These are phyloP conservation scores for Porites australiensis DNA, from an alignment of 64 coral and sea anemone species.

Conservation along the genomic window DNA sequence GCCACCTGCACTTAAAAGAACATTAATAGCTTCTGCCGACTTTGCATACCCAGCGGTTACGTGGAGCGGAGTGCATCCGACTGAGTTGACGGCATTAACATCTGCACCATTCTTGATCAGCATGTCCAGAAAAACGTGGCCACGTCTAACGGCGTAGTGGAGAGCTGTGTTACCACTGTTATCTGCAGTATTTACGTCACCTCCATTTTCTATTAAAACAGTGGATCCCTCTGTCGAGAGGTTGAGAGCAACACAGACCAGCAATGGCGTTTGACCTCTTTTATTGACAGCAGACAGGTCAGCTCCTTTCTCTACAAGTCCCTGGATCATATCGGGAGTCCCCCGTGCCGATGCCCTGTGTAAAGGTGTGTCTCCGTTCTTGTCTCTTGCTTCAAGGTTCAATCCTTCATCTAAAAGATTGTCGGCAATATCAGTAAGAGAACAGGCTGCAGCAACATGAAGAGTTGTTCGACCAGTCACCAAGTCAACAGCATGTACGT, in stretches of 20 bases:
- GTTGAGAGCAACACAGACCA: background rate
- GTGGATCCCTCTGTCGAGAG: background rate
- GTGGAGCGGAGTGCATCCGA: too few species aligned
- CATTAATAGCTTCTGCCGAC: too few species aligned
- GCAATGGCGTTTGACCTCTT: constrained; percentile 58
- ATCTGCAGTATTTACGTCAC: constrained; percentile 1
- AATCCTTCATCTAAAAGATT: constrained; percentile 1
- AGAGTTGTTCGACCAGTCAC: background rate
- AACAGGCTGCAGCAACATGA: background rate
- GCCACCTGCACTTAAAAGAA: constrained; percentile 19
- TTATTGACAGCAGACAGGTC: constrained; percentile 51
- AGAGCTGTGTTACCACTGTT: constrained; percentile 35
- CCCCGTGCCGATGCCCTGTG: constrained; percentile 26
- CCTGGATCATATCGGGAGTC: constrained; percentile 7
- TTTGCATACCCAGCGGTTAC: too few species aligned
- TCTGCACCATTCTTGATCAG: background rate
- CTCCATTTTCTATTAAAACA: background rate
- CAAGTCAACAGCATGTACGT: background rate
- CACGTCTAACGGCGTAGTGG: constrained; percentile 13
- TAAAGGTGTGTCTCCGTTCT: constrained; percentile 40
- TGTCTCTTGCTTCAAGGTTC: constrained; percentile 11
- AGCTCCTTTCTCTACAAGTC: constrained; percentile 66
- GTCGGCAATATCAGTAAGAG: background rate
- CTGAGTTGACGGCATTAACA: background rate
- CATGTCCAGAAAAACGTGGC: background rate